Percentiles rank a stretch among this genome's conserved stretches.
phyloP scores from a whole-genome alignment of 2,797 vertebrate species.

The Bryconaethiops microstoma region DNA sequence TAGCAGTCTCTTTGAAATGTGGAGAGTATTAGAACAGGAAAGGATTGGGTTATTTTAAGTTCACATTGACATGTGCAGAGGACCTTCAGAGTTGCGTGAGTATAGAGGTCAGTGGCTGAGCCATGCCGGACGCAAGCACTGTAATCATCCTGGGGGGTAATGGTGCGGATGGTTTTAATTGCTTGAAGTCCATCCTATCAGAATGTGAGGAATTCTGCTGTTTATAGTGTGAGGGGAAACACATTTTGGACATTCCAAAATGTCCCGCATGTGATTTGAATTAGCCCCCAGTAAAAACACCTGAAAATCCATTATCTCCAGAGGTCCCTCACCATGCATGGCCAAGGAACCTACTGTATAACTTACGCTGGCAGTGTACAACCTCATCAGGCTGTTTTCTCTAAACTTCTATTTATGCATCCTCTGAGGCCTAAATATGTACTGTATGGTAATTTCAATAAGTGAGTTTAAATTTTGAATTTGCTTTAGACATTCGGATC shows the following conservation, averaged over 20 bases:
- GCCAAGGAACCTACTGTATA: slow-evolving; percentile 1
- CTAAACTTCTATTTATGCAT: neutral
- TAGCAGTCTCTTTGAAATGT: slow-evolving; percentile 25
- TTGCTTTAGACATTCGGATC: neutral
- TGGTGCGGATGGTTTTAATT: slow-evolving; percentile 44
- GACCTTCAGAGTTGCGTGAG: slow-evolving; percentile 26
- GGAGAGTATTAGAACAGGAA: slow-evolving; percentile 29
- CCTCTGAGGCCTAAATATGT: too few species aligned
- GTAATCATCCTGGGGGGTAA: slow-evolving; percentile 39
- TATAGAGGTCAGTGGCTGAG: slow-evolving; percentile 31
- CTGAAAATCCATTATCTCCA: slow-evolving; percentile 43
- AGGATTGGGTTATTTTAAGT: slow-evolving; percentile 36
- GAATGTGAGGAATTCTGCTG: slow-evolving; percentile 44
- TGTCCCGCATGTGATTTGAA: slow-evolving; percentile 54
- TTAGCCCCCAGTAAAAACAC: slow-evolving; percentile 47
- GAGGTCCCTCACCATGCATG: slow-evolving; percentile 2
- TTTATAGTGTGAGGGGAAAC: slow-evolving; percentile 51
- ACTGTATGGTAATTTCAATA: too few species aligned
- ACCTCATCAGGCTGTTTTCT: slow-evolving; percentile 27
- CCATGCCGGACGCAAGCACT: neutral
- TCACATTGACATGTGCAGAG: slow-evolving; percentile 19
- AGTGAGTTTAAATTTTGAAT: neutral
- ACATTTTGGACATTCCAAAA: slow-evolving; percentile 37
- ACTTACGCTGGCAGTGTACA: slow-evolving; percentile 11
- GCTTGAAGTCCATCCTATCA: slow-evolving; percentile 22